Evolutionary conservation across 2,888 invertebrate species (phyloP), one percentile per base, ranked within the genome.

Genomic region (Norana najaformis): DNA sequence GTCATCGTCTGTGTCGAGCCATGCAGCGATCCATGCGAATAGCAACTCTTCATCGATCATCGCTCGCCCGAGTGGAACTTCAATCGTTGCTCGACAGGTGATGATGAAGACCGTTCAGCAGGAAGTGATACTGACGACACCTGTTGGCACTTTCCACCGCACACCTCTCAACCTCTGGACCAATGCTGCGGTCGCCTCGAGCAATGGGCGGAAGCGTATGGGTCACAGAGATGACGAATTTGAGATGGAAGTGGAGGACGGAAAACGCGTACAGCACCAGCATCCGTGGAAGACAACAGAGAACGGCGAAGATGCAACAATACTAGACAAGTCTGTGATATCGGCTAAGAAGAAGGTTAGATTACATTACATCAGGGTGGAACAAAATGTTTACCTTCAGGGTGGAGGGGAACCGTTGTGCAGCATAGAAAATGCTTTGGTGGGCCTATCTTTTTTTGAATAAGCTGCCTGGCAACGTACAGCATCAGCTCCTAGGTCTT

Each of bases 71-170:
- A 38, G 82, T 37, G 37, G 88, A n/a, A 23, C 41, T 20, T 69
- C 89, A 16, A 89, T 83, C 23, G 38, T 83, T 36, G 88, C 83
- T 39, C 89, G 82, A 16, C 37, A 83, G 83, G 83, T 89, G 23
- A 35, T n/a, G 37, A 34, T 36, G 89, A 89, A 89, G 85, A 37
- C n/a, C 1, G 34, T 37, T 35, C 90, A 89, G n/a, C 82, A 88
- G 88, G 89, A 90, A 69, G 89, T 91, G 85, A 53, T 91, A 2
- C 89, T 91, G n/a, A 83, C 90, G 34, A 90, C 90, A 35, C 89
- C 91, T 39, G 83, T 89, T 18, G 91, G 91, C 41, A 90, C 90
- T 2, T 91, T 91, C 41, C 91, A 90, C 82, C 89, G 91, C 30
- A 88, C 37, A 82, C 88, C 88, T 16, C 83, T 85, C 82, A 88